Evolutionary conservation across 2,888 invertebrate genomes (phyloP).

Genomic region (Adela reaumurella): DNA sequence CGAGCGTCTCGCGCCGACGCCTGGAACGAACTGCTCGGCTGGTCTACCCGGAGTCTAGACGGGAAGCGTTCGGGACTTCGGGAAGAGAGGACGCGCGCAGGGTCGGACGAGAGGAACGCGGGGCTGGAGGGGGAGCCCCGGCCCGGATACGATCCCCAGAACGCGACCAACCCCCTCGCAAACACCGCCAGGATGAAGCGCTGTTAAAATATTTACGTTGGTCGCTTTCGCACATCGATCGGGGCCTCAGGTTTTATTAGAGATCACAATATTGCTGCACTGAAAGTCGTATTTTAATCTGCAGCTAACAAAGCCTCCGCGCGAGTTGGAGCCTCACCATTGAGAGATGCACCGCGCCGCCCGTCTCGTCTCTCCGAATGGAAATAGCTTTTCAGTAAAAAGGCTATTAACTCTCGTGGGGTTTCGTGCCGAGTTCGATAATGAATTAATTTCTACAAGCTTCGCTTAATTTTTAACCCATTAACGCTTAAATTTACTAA

Average conservation of each 20-base stretch:
- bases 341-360: too few species aligned
- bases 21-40: slow-evolving; percentile 27
- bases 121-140: slow-evolving; percentile 23
- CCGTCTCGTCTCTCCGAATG: too few species aligned
- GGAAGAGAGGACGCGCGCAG: slow-evolving; percentile 13
- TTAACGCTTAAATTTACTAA: too few species aligned
- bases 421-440: too few species aligned
- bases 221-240: slow-evolving; percentile 4
- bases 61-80: slow-evolving; percentile 17
- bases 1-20: slow-evolving; percentile 22
- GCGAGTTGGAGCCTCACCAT: neutral
- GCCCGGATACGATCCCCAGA: slow-evolving; percentile 25
- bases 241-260: slow-evolving; percentile 2
- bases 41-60: slow-evolving; percentile 32
- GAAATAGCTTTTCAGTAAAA: too few species aligned
- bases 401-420: too few species aligned
- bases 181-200: slow-evolving; percentile 33
- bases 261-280: slow-evolving; percentile 2
- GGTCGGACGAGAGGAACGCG: slow-evolving; percentile 14
- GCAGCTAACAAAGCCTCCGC: slow-evolving; percentile 1
- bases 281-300: slow-evolving; percentile 1
- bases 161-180: slow-evolving; percentile 23
- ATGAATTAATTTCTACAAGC: too few species aligned
- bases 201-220: slow-evolving; percentile 7
- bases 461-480: too few species aligned